A percentile compares a stretch with the other conserved stretches of the same genome.
Evolutionary conservation across 2,113 vertebrate species (phyloP).

Genomic region (Osmerus mordax): DNA sequence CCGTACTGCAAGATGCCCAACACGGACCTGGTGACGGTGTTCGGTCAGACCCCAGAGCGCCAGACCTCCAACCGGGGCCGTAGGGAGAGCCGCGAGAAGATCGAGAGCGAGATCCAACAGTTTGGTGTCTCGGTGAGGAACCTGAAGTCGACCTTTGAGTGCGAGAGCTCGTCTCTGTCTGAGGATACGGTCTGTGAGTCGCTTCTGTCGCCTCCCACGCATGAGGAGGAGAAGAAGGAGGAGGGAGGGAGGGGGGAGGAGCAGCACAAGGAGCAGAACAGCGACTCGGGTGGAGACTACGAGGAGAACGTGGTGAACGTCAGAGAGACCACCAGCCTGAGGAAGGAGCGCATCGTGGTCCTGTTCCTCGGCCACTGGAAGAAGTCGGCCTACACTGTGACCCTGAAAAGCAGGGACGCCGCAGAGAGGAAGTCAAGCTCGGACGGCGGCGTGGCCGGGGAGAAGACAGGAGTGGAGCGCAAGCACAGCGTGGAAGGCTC

Average conservation of each 20-base stretch:
- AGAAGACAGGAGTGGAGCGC: slow-evolving; percentile 21
- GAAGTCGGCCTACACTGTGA: slow-evolving; percentile 76
- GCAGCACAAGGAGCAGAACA: slow-evolving; percentile 52
- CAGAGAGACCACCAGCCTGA: slow-evolving; percentile 73
- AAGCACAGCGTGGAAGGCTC: slow-evolving; percentile 43
- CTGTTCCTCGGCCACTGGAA: slow-evolving; percentile 94
- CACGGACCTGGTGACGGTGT: slow-evolving; percentile 71
- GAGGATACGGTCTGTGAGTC: slow-evolving; percentile 28
- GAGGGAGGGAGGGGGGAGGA: slow-evolving; percentile 14
- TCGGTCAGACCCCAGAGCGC: slow-evolving; percentile 63
- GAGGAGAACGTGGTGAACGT: slow-evolving; percentile 60
- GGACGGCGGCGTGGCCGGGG: background rate
- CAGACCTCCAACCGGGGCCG: slow-evolving; percentile 46
- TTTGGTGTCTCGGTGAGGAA: slow-evolving; percentile 86
- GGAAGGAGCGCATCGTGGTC: slow-evolving; percentile 88
- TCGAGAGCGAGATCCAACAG: slow-evolving; percentile 83
- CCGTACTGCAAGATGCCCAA: slow-evolving; percentile 70
- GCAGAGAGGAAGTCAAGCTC: slow-evolving; percentile 59
- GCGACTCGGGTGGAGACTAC: slow-evolving; percentile 74
- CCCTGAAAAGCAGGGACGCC: slow-evolving; percentile 62
- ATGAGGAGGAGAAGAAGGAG: slow-evolving; percentile 1
- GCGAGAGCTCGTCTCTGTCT: slow-evolving; percentile 31
- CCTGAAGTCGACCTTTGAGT: slow-evolving; percentile 85
- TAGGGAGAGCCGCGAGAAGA: slow-evolving; percentile 70
- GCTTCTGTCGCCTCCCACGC: background rate